These are phyloP conservation scores for Leptatherina wallacei DNA, from an alignment of 2,797 vertebrate species.

Conservation along the genomic window DNA sequence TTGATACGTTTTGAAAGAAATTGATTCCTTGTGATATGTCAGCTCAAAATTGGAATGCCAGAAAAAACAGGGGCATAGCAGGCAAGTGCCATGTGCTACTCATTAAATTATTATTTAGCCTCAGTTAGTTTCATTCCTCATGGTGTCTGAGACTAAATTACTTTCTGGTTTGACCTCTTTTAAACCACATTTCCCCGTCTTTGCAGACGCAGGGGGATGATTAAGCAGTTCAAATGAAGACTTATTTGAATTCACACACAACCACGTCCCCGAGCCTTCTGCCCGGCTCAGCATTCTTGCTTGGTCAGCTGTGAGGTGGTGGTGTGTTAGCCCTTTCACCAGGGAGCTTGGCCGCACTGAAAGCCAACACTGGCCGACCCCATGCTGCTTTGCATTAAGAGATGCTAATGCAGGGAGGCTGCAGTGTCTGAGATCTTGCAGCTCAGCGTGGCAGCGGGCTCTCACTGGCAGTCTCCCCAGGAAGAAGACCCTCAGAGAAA, in stretches of 20 bases:
- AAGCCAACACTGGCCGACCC: conserved; percentile 71
- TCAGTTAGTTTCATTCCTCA: conserved; percentile 66
- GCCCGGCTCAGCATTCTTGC: conserved; percentile 75
- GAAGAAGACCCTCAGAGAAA: conserved; percentile 79
- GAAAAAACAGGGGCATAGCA: conserved; percentile 48
- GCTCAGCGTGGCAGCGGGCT: conserved; percentile 76
- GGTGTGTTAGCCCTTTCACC: conserved; percentile 70
- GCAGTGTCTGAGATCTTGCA: conserved; percentile 74
- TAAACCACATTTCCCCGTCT: conserved; percentile 65
- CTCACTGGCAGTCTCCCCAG: conserved; percentile 77
- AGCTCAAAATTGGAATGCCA: conserved; percentile 26
- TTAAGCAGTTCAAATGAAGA: conserved; percentile 77
- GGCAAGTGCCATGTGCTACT: conserved; percentile 67
- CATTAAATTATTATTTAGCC: conserved; percentile 77
- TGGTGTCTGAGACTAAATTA: conserved; percentile 69
- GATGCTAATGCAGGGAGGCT: conserved; percentile 79
- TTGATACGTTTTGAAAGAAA: conserved; percentile 38
- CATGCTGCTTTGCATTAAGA: conserved; percentile 82
- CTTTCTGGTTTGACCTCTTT: conserved; percentile 74
- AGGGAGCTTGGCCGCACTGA: conserved; percentile 60
- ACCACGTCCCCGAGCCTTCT: conserved; percentile 57
- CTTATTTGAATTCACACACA: conserved; percentile 75
- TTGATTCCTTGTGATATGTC: conserved; percentile 28
- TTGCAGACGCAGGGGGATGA: conserved; percentile 62
- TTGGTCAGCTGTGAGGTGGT: conserved; percentile 80